phyloP scores from a whole-genome alignment of 2,113 vertebrate genomes.

The Cebus imitator region DNA sequence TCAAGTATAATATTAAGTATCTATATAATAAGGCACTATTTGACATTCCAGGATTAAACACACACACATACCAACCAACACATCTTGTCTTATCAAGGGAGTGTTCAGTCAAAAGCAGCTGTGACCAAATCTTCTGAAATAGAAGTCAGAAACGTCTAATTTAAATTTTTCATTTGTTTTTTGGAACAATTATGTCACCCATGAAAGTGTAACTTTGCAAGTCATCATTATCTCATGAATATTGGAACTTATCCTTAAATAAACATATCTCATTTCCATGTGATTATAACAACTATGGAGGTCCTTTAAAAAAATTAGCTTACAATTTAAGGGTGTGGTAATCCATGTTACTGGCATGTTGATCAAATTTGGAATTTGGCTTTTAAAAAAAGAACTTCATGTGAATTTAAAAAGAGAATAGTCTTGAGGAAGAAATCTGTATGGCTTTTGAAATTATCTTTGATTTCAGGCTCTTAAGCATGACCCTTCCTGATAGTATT shows the following conservation, averaged over 20 bases:
- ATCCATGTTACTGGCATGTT: background rate
- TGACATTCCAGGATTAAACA: background rate
- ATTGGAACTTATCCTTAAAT: constrained; percentile 68
- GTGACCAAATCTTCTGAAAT: constrained; percentile 56
- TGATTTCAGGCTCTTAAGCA: constrained; percentile 56
- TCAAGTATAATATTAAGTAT: background rate
- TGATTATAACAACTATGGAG: constrained; percentile 61
- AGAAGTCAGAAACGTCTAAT: constrained; percentile 71
- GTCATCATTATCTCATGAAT: constrained; percentile 67
- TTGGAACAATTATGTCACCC: constrained; percentile 64
- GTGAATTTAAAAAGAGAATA: background rate
- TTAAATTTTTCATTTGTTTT: constrained; percentile 73
- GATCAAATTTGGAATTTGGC: background rate
- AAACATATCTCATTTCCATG: constrained; percentile 70
- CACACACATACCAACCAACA: background rate
- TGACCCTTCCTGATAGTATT: constrained; percentile 56
- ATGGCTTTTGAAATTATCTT: background rate
- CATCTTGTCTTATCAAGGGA: background rate
- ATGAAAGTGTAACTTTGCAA: constrained; percentile 68
- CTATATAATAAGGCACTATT: background rate
- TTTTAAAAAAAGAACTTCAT: constrained; percentile 27
- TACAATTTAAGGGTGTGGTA: constrained; percentile 9
- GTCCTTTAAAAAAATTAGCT: background rate
- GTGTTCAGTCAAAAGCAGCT: constrained; percentile 63
- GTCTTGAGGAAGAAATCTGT: background rate